phyloP scores from a whole-genome alignment of 2,797 vertebrate genomes.

The Mycteria americana region DNA sequence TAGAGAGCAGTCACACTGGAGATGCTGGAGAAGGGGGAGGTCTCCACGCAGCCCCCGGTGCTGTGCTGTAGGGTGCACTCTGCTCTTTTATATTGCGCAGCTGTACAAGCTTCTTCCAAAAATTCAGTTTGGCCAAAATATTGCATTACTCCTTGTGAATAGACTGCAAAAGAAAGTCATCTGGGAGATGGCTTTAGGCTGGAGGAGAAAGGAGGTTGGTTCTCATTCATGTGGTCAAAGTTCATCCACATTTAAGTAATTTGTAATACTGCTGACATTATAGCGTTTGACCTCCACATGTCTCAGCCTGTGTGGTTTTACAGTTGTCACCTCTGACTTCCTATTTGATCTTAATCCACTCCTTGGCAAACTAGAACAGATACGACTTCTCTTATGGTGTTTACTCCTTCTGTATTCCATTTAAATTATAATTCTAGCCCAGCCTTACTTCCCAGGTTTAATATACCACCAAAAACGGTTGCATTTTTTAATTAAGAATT shows the following conservation, averaged over 20 bases:
- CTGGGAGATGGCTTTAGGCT: neutral
- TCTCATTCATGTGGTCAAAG: neutral
- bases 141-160: neutral
- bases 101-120: neutral
- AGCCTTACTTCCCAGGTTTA: neutral
- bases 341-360: neutral
- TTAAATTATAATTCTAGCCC: neutral
- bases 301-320: neutral
- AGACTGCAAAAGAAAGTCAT: neutral
- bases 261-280: neutral
- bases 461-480: neutral
- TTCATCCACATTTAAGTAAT: neutral
- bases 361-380: neutral
- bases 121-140: neutral
- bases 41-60: neutral
- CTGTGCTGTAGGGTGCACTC: neutral
- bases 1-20: neutral
- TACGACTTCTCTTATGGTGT: accelerated
- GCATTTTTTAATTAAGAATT: neutral
- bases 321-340: neutral
- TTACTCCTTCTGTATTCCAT: neutral
- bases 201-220: neutral
- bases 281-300: neutral
- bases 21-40: neutral
- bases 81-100: neutral